phyloP scores from a whole-genome alignment of 2,113 vertebrate genomes.

The Bagarius yarrelli region DNA sequence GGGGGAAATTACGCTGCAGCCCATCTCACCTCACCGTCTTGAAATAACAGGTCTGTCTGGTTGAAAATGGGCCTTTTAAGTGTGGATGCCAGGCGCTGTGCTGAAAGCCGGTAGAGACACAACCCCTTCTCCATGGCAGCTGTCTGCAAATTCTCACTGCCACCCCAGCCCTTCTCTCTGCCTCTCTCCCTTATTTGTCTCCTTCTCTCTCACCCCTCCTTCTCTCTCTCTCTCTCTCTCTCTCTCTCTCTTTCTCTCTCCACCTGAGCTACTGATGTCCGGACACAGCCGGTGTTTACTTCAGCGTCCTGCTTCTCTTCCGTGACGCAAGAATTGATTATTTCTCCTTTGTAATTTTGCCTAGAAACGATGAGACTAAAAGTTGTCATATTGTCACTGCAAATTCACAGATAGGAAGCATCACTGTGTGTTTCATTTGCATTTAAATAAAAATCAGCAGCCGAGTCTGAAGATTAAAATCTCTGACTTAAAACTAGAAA shows the following conservation, averaged over 20 bases:
- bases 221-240: conserved; percentile 63
- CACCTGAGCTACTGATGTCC: conserved; percentile 64
- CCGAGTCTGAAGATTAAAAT: conserved; percentile 26
- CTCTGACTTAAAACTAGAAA: background rate
- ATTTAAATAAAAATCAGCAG: conserved; percentile 41
- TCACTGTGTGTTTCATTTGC: conserved; percentile 32
- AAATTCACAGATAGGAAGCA: conserved; percentile 18
- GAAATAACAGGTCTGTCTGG: conserved; percentile 73
- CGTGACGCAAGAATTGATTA: conserved; percentile 70
- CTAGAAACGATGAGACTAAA: conserved; percentile 66
- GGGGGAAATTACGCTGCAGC: conserved; percentile 57
- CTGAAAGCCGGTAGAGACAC: conserved; percentile 74
- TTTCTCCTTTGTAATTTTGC: conserved; percentile 70
- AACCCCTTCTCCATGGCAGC: conserved; percentile 73
- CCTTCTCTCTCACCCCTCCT: conserved; percentile 59
- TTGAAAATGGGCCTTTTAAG: conserved; percentile 72
- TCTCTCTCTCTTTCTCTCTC: conserved; percentile 62
- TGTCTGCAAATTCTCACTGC: conserved; percentile 61
- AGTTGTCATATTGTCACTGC: conserved; percentile 39
- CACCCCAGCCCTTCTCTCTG: conserved; percentile 9
- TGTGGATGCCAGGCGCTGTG: conserved; percentile 66
- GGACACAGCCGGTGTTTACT: conserved; percentile 73
- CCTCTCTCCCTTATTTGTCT: conserved; percentile 52
- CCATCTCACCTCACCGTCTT: conserved; percentile 62
- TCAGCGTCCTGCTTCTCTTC: conserved; percentile 59